These are phyloP conservation scores for Lucilia sericata DNA, from an alignment of 1,140 invertebrate genomes.

Conservation along the genomic window DNA sequence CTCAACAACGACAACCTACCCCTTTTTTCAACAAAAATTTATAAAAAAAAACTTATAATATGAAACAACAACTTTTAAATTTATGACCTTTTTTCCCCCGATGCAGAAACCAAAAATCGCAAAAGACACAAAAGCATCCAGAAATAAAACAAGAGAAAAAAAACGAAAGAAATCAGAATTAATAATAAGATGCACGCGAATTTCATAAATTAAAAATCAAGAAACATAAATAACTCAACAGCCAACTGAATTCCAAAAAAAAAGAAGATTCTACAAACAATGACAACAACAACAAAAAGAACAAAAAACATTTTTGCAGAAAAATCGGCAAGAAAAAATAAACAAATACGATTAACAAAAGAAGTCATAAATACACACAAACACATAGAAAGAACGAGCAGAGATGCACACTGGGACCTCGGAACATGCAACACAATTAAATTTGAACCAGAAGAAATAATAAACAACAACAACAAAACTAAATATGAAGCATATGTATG, in stretches of 20 bases:
- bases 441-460: neutral
- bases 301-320: neutral
- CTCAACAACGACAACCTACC: neutral
- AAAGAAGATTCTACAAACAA: neutral
- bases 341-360: neutral
- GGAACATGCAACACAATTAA: constrained; percentile 1
- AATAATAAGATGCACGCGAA: constrained; percentile 18
- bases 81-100: constrained; percentile 1
- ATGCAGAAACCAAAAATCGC: neutral
- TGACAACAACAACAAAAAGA: neutral
- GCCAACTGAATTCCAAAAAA: constrained; percentile 3
- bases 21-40: neutral
- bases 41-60: neutral
- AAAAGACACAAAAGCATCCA: neutral
- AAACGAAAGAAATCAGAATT: neutral
- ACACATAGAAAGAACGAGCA: neutral
- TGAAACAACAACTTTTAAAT: neutral
- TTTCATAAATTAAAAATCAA: constrained; percentile 27
- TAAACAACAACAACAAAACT: neutral
- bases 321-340: neutral
- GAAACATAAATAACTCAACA: constrained; percentile 27
- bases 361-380: neutral
- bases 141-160: neutral
- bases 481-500: neutral
- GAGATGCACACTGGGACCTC: neutral